Evolutionary conservation across 2,888 invertebrate species (phyloP), one percentile per base, ranked within the genome.

Genomic region (Perdita meconis): DNA sequence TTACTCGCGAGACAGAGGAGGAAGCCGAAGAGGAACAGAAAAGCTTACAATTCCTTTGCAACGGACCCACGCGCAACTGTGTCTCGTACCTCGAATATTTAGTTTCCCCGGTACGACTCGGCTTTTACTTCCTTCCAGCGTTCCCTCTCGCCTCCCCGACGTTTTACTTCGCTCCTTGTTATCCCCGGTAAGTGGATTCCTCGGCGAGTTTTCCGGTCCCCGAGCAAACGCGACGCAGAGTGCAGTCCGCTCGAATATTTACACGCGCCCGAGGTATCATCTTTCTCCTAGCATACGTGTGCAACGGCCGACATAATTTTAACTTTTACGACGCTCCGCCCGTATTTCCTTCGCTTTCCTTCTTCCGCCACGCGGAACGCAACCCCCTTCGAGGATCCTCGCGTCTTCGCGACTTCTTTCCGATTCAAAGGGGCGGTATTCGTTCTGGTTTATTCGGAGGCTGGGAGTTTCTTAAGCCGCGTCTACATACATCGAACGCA

Each of bases 251-350:
- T 67, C 36, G 73, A 53, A 70, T 78, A 78, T 81, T 81, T 78
- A 81, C 73, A 64, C 55, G 67, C 67, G 60, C 63, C 70, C 55
- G 38, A 66, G 63, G 69, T 77, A 66, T 81, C 81, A 64, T 81
- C 51, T 42, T 47, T 73, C 66, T 77, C 68, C 65, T 30, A 53
- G 51, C 51, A 67, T 56, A 44, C 65, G 61, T 44, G 24, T 34
- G 53, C 67, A 50, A 67, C 44, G 60, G 53, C 65, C 44, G 26
- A 61, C 63, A 74, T 81, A 81, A 81, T 81, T 81, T 78, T 61
- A 81, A 78, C 78, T 75, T 81, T 81, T 68, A 81, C 71, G 71
- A 71, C 81, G 53, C 74, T 71, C 64, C n/a, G 22, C 16, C 30
- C 74, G 38, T 53, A 76, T 61, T 63, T 63, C 24, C 55, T 13